Conservation (phyloP, 2,888 invertebrate species). For the Scaptomyza tumidula region DNA sequence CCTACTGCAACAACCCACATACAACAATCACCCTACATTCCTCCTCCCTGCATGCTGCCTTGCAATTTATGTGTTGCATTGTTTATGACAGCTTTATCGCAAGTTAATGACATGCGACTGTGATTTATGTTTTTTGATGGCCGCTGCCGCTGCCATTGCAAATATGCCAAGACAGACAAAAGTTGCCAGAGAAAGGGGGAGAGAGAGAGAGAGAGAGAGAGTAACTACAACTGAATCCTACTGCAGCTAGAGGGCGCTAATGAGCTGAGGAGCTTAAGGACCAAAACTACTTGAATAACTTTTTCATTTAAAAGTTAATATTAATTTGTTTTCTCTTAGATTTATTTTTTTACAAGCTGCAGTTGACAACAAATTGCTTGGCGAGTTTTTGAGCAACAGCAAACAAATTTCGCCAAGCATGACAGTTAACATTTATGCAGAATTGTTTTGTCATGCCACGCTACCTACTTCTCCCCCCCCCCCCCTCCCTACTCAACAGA, state of each 20-base stretch:
- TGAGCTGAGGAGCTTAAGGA: conserved; percentile 38
- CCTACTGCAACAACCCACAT: conserved; percentile 3
- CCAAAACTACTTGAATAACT: conserved; percentile 52
- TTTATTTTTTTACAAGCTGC: conserved; percentile 10
- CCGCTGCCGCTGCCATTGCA: conserved; percentile 13
- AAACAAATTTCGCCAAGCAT: conserved; percentile 61
- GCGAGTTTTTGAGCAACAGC: conserved; percentile 28
- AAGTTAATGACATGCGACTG: conserved; percentile 70
- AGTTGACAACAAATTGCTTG: conserved; percentile 49
- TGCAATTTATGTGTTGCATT: conserved; percentile 75
- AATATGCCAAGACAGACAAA: conserved; percentile 8
- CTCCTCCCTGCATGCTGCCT: not conserved
- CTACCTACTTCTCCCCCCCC: not conserved
- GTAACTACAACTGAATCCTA: conserved; percentile 1
- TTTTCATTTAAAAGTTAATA: conserved; percentile 66
- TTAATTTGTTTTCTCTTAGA: conserved; percentile 35
- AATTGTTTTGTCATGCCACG: conserved; percentile 55
- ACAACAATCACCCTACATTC: not conserved
- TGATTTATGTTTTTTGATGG: conserved; percentile 63
- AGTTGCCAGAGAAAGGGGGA: not conserved
- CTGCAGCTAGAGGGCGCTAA: conserved; percentile 43
- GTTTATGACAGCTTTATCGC: conserved; percentile 79
- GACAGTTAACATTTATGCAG: conserved; percentile 72
- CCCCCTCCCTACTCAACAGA: no score
- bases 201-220: not conserved